Conservation (phyloP, 2,797 vertebrate genomes). For the Periparus ater region DNA sequence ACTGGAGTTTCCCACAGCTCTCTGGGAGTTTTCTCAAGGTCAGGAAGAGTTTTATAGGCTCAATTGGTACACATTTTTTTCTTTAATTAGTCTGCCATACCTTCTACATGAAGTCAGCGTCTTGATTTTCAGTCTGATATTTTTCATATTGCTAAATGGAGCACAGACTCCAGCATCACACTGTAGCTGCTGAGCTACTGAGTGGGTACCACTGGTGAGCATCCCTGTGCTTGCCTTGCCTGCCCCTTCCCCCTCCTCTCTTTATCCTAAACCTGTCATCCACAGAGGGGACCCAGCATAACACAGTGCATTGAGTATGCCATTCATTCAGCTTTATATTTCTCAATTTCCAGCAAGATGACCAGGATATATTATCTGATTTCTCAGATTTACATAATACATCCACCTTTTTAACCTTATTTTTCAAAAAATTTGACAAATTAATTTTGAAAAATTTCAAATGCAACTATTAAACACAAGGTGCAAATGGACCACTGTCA, state of each 20-base stretch:
- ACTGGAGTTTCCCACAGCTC: conserved; percentile 66
- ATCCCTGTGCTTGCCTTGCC: neutral
- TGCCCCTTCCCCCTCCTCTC: neutral
- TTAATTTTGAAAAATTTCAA: neutral
- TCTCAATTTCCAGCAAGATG: neutral
- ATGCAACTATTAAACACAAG: neutral
- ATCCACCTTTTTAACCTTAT: neutral
- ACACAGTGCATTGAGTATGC: fast-evolving
- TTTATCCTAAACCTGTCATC: neutral
- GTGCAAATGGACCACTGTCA: neutral
- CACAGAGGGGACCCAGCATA: neutral
- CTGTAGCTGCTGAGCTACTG: neutral
- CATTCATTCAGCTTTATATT: neutral
- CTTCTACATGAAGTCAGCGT: conserved; percentile 62
- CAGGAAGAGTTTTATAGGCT: conserved; percentile 50
- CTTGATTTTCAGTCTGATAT: conserved; percentile 60
- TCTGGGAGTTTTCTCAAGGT: conserved; percentile 55
- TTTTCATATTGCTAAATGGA: neutral
- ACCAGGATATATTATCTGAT: neutral
- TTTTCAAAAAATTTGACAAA: neutral
- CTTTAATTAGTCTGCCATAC: conserved; percentile 64
- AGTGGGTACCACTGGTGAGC: neutral
- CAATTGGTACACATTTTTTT: conserved; percentile 27
- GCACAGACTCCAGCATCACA: neutral
- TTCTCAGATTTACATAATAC: neutral